phyloP scores from a whole-genome alignment of 1,140 invertebrate species.

The Glomeris maerens region DNA sequence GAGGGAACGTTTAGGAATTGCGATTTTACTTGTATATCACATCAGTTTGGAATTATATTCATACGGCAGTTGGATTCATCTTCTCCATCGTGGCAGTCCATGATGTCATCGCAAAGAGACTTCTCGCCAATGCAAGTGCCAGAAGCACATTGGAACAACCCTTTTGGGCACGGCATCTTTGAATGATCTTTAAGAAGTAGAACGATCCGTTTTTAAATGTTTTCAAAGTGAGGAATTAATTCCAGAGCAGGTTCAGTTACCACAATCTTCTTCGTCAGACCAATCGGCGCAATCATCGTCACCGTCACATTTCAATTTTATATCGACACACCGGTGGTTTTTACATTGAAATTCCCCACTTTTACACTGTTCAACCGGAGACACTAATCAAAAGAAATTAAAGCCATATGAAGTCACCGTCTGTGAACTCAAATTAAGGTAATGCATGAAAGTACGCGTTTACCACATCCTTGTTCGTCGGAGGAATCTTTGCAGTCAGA shows the following conservation, averaged over 20 bases:
- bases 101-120: constrained; percentile 24
- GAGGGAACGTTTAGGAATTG: no score
- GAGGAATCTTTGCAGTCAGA: constrained; percentile 29
- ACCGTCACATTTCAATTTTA: neutral
- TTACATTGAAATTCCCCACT: constrained; percentile 29
- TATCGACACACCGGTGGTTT: constrained; percentile 50
- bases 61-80: constrained; percentile 29
- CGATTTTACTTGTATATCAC: no score
- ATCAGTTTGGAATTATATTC: no score
- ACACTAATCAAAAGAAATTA: no score
- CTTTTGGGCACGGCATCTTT: constrained; percentile 2
- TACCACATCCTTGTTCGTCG: constrained; percentile 24
- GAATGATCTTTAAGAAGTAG: no score
- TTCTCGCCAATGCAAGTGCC: constrained; percentile 19
- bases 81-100: constrained; percentile 27
- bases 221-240: no score
- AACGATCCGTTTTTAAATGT: no score
- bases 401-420: no score
- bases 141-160: constrained; percentile 21
- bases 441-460: constrained; percentile 21
- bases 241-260: no score
- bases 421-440: no score
- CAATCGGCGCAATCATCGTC: no score
- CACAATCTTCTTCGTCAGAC: neutral
- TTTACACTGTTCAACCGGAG: constrained; percentile 15